These are phyloP conservation scores for Ashinkailepas kermadecensis DNA, from an alignment of 2,888 invertebrate species.

Conservation along the genomic window DNA sequence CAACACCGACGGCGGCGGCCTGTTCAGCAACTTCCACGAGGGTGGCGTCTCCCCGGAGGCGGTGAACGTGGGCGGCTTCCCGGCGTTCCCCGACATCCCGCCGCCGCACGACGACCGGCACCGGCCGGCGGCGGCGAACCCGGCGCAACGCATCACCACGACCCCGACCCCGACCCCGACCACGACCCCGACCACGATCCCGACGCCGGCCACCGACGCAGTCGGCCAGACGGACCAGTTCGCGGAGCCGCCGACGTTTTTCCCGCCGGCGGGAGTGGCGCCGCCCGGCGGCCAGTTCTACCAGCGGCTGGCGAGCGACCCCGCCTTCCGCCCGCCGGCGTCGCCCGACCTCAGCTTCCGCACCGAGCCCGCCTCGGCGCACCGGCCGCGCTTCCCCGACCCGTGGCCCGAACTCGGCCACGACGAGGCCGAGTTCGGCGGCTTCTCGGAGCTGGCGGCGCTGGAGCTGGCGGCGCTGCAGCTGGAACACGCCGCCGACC, in stretches of 20 bases:
- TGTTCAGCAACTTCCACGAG: not conserved
- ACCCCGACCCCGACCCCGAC: not conserved
- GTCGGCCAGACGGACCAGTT: not conserved
- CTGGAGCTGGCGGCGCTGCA: conserved; percentile 37
- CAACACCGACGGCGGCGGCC: not conserved
- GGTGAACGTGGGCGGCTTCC: not conserved
- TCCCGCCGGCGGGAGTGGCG: not conserved
- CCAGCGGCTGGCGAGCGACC: not conserved
- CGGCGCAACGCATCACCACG: not conserved
- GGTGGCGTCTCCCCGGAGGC: not conserved
- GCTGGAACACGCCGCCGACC: not conserved
- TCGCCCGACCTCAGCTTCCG: conserved; percentile 52
- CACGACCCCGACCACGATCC: not conserved
- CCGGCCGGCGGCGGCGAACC: not conserved
- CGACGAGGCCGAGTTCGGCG: conserved; percentile 35
- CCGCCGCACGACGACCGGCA: not conserved
- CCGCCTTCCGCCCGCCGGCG: conserved; percentile 42
- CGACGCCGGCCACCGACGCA: no score
- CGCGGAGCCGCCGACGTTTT: not conserved
- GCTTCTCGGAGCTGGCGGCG: conserved; percentile 36
- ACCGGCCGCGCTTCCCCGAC: conserved; percentile 60
- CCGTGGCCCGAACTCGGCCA: conserved; percentile 45
- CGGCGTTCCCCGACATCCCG: conserved; percentile 1
- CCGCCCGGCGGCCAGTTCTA: not conserved
- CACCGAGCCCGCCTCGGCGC: conserved; percentile 49